These are phyloP conservation scores for Epistrophe grossulariae DNA, from an alignment of 2,888 invertebrate genomes.

Conservation along the genomic window DNA sequence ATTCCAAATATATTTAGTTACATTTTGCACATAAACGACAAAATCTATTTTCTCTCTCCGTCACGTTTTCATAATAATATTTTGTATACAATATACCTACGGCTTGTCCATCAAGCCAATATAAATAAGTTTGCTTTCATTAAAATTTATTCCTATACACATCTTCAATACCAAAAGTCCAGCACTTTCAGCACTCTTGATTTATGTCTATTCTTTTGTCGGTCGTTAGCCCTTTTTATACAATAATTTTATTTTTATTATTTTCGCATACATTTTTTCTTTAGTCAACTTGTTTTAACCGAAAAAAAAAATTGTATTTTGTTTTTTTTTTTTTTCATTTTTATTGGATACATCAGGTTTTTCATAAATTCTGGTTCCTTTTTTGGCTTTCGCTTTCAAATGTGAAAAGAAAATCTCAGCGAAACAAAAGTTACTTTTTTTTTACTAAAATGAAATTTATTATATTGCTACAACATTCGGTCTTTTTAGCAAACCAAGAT, in stretches of 20 bases:
- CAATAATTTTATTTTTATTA: not conserved
- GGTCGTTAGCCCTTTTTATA: slow-evolving; percentile 61
- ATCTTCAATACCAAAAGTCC: not conserved
- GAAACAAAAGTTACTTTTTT: slow-evolving; percentile 9
- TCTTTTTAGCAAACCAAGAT: slow-evolving; percentile 42
- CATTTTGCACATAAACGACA: not conserved
- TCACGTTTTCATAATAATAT: not conserved
- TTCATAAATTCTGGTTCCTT: slow-evolving; percentile 45
- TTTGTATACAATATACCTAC: not conserved
- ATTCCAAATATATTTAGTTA: no score
- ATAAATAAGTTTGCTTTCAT: slow-evolving; percentile 10
- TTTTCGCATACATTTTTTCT: slow-evolving; percentile 36
- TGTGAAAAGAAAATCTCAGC: slow-evolving; percentile 48
- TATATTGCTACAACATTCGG: slow-evolving; percentile 30
- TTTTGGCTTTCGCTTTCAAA: slow-evolving; percentile 73
- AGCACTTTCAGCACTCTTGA: slow-evolving; percentile 41
- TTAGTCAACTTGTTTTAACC: slow-evolving; percentile 58
- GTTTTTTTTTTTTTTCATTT: no score
- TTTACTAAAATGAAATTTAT: slow-evolving; percentile 32
- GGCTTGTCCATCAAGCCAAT: not conserved
- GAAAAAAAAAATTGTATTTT: slow-evolving; percentile 10
- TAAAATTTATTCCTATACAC: not conserved
- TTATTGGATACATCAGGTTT: slow-evolving; percentile 70
- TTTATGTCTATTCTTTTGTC: slow-evolving; percentile 61
- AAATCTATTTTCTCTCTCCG: not conserved